Conservation (phyloP, 2,888 invertebrate genomes). For the Cybosia mesomella region DNA sequence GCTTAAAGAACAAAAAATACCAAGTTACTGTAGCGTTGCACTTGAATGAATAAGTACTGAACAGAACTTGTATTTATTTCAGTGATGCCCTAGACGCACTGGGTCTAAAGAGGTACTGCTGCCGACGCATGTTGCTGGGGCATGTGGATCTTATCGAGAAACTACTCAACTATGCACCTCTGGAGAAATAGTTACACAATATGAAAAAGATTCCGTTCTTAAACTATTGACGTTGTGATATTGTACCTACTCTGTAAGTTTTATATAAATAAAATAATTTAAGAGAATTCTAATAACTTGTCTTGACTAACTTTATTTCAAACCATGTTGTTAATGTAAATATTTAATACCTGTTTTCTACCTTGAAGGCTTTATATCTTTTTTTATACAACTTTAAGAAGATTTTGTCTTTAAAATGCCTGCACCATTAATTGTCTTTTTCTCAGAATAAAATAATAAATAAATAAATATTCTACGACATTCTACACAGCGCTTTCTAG, state of each 20-base stretch:
- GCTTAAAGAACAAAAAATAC: too few relatives aligned
- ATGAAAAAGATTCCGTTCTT: constrained; percentile 19
- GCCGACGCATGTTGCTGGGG: constrained; percentile 98
- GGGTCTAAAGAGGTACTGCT: constrained; percentile 98
- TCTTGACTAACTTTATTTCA: background rate
- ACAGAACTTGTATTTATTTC: constrained; percentile 55
- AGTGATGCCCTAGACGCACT: constrained; percentile 99
- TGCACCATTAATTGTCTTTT: too few relatives aligned
- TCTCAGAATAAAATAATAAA: too few relatives aligned
- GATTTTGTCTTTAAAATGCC: background rate
- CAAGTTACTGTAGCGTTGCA: too few relatives aligned
- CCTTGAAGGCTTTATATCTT: too few relatives aligned
- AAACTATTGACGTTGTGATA: constrained; percentile 39
- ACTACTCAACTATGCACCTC: constrained; percentile 98
- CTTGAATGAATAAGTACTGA: too few relatives aligned
- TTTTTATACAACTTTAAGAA: too few relatives aligned
- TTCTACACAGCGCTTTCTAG: too few relatives aligned
- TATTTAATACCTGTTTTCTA: too few relatives aligned
- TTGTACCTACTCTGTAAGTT: constrained; percentile 30
- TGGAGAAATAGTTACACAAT: constrained; percentile 92
- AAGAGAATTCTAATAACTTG: background rate
- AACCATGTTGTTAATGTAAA: background rate
- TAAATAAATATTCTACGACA: too few relatives aligned
- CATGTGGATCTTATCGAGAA: constrained; percentile 99
- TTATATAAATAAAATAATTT: constrained; percentile 23